Evolutionary conservation across 2,797 vertebrate species (phyloP).

Genomic region (Muraenolepis orangiensis): DNA sequence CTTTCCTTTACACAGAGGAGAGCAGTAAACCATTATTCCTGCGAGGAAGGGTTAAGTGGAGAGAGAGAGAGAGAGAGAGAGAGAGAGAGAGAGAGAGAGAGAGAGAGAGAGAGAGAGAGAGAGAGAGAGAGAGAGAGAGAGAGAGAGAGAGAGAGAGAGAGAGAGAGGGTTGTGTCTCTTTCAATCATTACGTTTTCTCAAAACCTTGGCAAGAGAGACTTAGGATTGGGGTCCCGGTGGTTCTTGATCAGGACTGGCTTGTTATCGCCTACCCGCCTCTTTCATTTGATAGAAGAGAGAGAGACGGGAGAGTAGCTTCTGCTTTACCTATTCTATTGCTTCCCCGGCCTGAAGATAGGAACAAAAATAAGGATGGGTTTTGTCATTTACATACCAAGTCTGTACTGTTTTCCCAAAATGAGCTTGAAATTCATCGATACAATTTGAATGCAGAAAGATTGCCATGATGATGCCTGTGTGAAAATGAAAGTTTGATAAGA

Average conservation of each 20-base stretch:
- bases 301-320: too few species aligned
- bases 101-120: too few species aligned
- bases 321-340: not conserved
- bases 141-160: too few species aligned
- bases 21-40: constrained; percentile 18
- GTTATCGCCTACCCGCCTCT: constrained; percentile 49
- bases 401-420: constrained; percentile 27
- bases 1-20: constrained; percentile 32
- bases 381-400: constrained; percentile 58
- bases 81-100: too few species aligned
- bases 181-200: constrained; percentile 41
- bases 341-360: constrained; percentile 35
- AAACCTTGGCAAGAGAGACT: constrained; percentile 32
- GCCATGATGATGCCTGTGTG: constrained; percentile 31
- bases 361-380: constrained; percentile 55
- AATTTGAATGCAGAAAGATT: constrained; percentile 46
- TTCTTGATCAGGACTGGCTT: constrained; percentile 2
- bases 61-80: too few species aligned
- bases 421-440: constrained; percentile 51
- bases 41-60: not conserved
- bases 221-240: constrained; percentile 36
- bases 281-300: constrained; percentile 28
- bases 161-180: constrained; percentile 61
- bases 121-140: too few species aligned
- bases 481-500: constrained; percentile 31